These are phyloP conservation scores for Drosophila santomea DNA, from an alignment of 1,140 invertebrate species.

Conservation along the genomic window DNA sequence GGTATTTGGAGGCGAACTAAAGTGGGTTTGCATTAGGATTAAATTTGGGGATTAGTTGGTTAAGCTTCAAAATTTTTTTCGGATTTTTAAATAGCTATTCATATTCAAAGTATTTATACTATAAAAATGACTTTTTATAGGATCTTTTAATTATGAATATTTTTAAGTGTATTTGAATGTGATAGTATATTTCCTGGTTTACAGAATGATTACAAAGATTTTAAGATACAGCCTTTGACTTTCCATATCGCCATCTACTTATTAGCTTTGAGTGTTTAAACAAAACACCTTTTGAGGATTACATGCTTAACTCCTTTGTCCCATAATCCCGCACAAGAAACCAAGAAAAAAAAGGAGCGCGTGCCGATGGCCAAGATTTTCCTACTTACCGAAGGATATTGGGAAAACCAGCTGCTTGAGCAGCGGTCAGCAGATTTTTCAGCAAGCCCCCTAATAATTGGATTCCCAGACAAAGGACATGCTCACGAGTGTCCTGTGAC, in stretches of 20 bases:
- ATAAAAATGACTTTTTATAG: too few species aligned
- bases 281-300: conserved; percentile 50
- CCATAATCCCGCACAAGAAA: conserved; percentile 49
- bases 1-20: conserved; percentile 8
- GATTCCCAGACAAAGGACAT: conserved; percentile 57
- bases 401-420: conserved; percentile 52
- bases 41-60: neutral
- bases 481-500: conserved; percentile 26
- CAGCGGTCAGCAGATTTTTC: conserved; percentile 54
- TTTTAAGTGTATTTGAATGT: too few species aligned
- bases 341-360: conserved; percentile 49
- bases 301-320: conserved; percentile 19
- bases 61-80: neutral
- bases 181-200: too few species aligned
- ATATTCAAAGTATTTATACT: neutral
- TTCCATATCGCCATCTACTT: conserved; percentile 47
- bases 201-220: neutral
- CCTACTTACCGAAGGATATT: conserved; percentile 8
- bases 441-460: conserved; percentile 63
- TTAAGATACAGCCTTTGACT: neutral
- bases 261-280: conserved; percentile 50
- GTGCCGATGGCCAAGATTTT: conserved; percentile 52
- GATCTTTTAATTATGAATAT: too few species aligned
- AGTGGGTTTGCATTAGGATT: conserved; percentile 17
- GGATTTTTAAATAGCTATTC: neutral